Percentiles rank a stretch among this genome's conserved stretches.
Evolutionary conservation across 2,888 invertebrate genomes (phyloP).

Genomic region (Plemyria rubiginata): DNA sequence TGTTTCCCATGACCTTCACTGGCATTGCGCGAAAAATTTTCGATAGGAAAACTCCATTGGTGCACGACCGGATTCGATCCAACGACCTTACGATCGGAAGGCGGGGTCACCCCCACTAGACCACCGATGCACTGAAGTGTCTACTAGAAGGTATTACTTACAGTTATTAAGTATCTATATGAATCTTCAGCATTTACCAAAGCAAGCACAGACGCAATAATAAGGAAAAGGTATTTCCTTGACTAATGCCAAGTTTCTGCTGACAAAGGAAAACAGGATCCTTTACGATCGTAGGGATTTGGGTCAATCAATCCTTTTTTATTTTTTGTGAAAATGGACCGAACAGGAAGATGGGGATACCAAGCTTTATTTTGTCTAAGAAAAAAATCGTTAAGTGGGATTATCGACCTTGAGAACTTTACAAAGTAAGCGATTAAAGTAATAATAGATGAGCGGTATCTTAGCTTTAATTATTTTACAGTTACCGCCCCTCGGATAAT

Average conservation of each 20-base stretch:
- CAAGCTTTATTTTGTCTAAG: slow-evolving; percentile 1
- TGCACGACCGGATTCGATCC: too few relatives aligned
- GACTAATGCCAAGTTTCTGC: slow-evolving; percentile 65
- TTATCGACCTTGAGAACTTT: neutral
- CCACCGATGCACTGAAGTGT: too few relatives aligned
- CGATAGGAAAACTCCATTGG: too few relatives aligned
- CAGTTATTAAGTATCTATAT: neutral
- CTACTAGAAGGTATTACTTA: neutral
- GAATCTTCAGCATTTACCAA: slow-evolving; percentile 60
- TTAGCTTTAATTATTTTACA: neutral
- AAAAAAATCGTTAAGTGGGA: neutral
- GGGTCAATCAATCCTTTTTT: slow-evolving; percentile 71
- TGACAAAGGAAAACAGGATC: slow-evolving; percentile 66
- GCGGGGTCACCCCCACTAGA: too few relatives aligned
- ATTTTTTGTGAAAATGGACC: slow-evolving; percentile 44
- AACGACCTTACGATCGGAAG: too few relatives aligned
- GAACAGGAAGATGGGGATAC: slow-evolving; percentile 15
- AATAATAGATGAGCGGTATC: neutral
- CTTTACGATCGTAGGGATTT: slow-evolving; percentile 62
- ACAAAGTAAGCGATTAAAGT: neutral
- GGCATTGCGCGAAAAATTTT: too few relatives aligned
- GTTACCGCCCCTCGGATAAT: too few relatives aligned
- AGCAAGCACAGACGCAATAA: slow-evolving; percentile 40
- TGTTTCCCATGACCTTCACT: too few relatives aligned
- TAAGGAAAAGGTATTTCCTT: slow-evolving; percentile 60